Evolutionary conservation across 2,113 vertebrate species (phyloP), one percentile per base, ranked within the genome.

Genomic region (Sylvia atricapilla): DNA sequence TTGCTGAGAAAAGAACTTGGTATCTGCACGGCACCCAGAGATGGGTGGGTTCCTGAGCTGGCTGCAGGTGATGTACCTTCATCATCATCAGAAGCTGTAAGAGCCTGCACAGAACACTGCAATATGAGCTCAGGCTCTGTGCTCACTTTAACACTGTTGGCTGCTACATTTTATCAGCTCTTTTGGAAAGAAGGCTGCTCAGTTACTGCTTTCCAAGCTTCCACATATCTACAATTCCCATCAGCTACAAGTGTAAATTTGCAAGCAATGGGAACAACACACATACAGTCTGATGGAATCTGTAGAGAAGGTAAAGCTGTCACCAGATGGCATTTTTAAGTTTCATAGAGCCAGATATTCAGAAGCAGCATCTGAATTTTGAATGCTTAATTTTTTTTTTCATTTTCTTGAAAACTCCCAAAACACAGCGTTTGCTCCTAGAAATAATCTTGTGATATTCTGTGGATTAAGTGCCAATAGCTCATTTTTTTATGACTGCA

Each of bases 191-290:
- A 75, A 91, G 74, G 78, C 44, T 95, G 87, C 75, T 94, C 87
- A 77, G 39, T 84, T 83, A 9, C 43, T 10, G 85, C 94, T 94
- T 88, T 86, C 78, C 87, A 95, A 94, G 78, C 60, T 77, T 77
- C 80, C 87, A 67, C 75, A 85, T 83, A 87, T 56, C 68, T 35
- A 87, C 60, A 43, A 13, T 67, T 84, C 87, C 69, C 77, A 93
- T 70, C 90, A 91, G 84, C 63, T 89, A 77, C 63, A 76, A 95
- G 75, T 77, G 64, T 31, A 92, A 86, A 94, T 94, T 87, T 91
- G 67, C 81, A 95, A 94, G 93, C 92, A 95, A 90, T 41, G 43
- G 78, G 64, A 94, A 94, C 82, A 80, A 77, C 52, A 53, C 28
- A 23, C 4, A 5, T 5, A 1, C 4, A 11, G 28, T 44, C 50